phyloP scores from a whole-genome alignment of 2,797 vertebrate genomes.

The Rhinichthys osculus region DNA sequence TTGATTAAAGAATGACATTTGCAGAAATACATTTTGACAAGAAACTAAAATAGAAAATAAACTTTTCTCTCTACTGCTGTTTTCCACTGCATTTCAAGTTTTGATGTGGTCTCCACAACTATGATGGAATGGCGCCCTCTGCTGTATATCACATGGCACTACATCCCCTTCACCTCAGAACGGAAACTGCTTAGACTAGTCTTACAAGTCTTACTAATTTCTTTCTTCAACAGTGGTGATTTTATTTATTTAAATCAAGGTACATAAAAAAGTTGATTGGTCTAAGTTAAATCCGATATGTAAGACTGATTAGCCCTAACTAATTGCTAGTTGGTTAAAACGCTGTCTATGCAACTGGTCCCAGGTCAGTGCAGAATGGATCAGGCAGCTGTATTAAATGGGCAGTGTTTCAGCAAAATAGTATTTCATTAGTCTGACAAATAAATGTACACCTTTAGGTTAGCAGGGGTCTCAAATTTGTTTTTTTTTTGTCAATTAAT shows the following conservation, averaged over 20 bases:
- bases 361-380: neutral
- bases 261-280: no score
- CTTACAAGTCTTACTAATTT: no score
- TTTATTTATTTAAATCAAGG: no score
- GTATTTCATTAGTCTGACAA: neutral
- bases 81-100: neutral
- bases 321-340: no score
- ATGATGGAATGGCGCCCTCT: neutral
- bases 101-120: neutral
- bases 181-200: neutral
- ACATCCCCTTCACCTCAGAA: neutral
- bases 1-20: neutral
- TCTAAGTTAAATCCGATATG: no score
- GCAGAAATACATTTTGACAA: neutral
- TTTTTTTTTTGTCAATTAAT: no score
- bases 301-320: no score
- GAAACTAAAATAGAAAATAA: neutral
- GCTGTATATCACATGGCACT: neutral
- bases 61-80: neutral
- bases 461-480: neutral
- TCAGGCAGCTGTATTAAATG: neutral
- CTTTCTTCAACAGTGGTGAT: no score
- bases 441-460: neutral
- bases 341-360: no score
- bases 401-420: neutral